Base-by-base conservation (phyloP, 2,888 invertebrate genomes). In the Eulithis testata region DNA sequence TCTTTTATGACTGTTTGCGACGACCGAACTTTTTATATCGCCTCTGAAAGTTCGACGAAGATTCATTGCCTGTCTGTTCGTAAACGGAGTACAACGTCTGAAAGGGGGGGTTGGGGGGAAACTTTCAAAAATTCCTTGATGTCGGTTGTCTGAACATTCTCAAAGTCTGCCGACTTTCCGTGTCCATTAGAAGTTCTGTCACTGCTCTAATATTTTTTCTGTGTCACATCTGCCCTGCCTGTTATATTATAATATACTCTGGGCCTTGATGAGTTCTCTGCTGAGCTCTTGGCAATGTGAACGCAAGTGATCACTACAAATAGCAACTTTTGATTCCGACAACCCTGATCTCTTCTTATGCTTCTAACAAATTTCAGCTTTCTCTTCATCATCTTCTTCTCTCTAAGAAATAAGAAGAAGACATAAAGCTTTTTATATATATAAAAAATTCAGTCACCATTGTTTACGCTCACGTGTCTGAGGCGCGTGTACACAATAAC, bases 61-160 rank as follows among this genome's bases (percentile, higher is more conserved):
- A 84, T 84, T 80, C 84, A 83, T 82, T 73, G 80, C 73, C 73
- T 70, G 70, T 74, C 76, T 78, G 73, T 76, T 76, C 75, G 73
- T 74, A 74, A 78, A 76, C 74, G 70, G 65, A 75, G 50, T 54
- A 60, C 63, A 45, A 54, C 53, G 49, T 43, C 58, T 58, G 47
- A 44, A 47, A 56, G 69, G 57, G 71, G 70, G 67, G 71, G 73
- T 3, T 2, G 67, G 72, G 72, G 69, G 56, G 66, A 73, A 79
- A 79, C 74, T 79, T 84, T 81, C 74, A 68, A 77, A 80, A 80
- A 82, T 76, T 69, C 75, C 74, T 74, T 61, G 74, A 76, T 77
- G 73, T 76, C 73, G 69, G 73, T 65, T 69, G 70, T 68, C 66
- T 69, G 71, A 72, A 71, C 65, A 61, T 71, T 68, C 66, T 64